Conservation (phyloP, 1,140 invertebrate species). For the Aphelinus atriplicis region DNA sequence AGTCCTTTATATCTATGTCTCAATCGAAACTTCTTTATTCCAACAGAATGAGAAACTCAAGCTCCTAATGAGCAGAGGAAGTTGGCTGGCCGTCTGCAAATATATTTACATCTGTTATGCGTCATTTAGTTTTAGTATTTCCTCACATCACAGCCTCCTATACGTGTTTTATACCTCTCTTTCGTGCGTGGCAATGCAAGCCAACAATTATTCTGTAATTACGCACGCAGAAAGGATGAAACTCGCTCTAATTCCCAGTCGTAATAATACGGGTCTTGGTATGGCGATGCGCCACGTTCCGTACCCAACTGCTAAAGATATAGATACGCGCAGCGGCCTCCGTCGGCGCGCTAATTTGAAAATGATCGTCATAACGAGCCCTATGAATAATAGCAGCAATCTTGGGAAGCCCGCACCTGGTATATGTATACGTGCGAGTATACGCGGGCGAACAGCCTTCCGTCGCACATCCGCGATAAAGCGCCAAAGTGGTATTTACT, state of each 20-base stretch:
- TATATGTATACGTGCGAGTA: not conserved
- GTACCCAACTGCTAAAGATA: constrained; percentile 10
- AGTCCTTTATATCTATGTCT: no score
- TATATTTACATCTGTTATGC: no score
- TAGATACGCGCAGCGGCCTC: not conserved
- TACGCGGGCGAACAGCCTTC: constrained; percentile 1
- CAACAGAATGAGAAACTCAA: no score
- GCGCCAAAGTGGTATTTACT: constrained; percentile 28
- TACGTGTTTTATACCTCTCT: not conserved
- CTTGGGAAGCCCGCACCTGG: constrained; percentile 35
- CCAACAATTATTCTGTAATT: constrained; percentile 25
- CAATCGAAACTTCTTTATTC: no score
- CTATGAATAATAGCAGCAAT: constrained; percentile 31
- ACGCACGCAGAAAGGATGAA: constrained; percentile 20
- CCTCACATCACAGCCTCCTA: no score
- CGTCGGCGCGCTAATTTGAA: constrained; percentile 35
- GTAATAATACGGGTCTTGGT: constrained; percentile 19
- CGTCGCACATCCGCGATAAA: not conserved
- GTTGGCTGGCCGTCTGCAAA: no score
- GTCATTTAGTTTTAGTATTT: no score
- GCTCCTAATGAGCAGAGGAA: no score
- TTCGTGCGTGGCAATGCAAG: not conserved
- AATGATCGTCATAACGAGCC: constrained; percentile 39
- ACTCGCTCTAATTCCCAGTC: constrained; percentile 18
- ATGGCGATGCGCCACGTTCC: not conserved